These are phyloP conservation scores for Thripadectes ignobilis DNA, from an alignment of 2,797 vertebrate species.

Conservation along the genomic window DNA sequence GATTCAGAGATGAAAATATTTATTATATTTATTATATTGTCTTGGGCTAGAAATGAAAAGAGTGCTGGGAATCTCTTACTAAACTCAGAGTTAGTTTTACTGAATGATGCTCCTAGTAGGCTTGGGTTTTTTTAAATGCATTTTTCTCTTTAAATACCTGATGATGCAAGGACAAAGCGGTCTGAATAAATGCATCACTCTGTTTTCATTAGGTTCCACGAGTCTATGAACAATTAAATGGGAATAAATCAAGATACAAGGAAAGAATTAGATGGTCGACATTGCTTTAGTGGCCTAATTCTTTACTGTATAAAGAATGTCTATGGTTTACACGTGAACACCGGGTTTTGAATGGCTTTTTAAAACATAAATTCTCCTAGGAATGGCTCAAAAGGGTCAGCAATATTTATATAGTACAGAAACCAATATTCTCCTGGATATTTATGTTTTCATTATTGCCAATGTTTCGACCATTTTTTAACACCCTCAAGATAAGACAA, in stretches of 20 bases:
- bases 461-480: constrained; percentile 13
- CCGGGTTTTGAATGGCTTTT: background rate
- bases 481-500: background rate
- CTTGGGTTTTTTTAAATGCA: background rate
- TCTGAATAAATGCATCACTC: background rate
- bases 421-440: background rate
- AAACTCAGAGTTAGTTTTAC: background rate
- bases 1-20: background rate
- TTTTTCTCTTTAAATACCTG: background rate
- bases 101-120: background rate
- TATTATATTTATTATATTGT: background rate
- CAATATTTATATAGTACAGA: no score
- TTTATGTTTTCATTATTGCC: constrained; percentile 23
- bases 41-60: background rate
- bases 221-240: background rate
- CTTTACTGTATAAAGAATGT: background rate
- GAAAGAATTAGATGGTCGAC: background rate
- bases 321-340: background rate
- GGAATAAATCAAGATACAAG: background rate
- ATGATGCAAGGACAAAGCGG: background rate
- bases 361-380: background rate
- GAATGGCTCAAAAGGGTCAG: background rate
- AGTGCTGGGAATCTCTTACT: background rate
- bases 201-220: background rate
- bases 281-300: background rate